Evolutionary conservation across 2,797 vertebrate genomes (phyloP).

Genomic region (Peromyscus nudipes): DNA sequence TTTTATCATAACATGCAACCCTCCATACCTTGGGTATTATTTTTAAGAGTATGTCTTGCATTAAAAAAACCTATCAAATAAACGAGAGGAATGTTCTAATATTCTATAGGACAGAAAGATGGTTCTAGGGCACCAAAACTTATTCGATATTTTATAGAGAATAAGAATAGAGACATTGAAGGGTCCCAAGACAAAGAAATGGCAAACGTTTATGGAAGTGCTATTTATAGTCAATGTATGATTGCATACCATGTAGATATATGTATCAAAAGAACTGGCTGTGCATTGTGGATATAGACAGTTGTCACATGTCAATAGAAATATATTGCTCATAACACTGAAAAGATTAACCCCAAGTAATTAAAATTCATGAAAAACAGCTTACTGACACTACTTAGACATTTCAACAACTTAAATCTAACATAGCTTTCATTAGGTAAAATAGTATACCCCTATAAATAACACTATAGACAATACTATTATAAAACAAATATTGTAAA

Average conservation of each 20-base stretch:
- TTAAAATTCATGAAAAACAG: conserved; percentile 23
- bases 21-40: not conserved
- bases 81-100: not conserved
- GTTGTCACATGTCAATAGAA: not conserved
- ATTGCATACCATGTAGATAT: not conserved
- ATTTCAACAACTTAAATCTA: conserved; percentile 61
- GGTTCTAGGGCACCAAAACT: not conserved
- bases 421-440: conserved; percentile 38
- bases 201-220: not conserved
- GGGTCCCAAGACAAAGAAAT: not conserved
- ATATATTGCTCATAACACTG: not conserved
- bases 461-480: not conserved
- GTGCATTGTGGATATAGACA: not conserved
- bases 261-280: not conserved
- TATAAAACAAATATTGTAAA: conserved; percentile 27
- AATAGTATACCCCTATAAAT: not conserved
- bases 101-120: not conserved
- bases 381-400: not conserved
- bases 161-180: not conserved
- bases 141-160: not conserved
- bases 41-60: not conserved
- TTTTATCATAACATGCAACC: not conserved
- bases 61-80: not conserved
- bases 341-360: conserved; percentile 10
- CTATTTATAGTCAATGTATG: not conserved